Evolutionary conservation across 2,888 invertebrate genomes (phyloP).

Genomic region (Leucoma salicis): DNA sequence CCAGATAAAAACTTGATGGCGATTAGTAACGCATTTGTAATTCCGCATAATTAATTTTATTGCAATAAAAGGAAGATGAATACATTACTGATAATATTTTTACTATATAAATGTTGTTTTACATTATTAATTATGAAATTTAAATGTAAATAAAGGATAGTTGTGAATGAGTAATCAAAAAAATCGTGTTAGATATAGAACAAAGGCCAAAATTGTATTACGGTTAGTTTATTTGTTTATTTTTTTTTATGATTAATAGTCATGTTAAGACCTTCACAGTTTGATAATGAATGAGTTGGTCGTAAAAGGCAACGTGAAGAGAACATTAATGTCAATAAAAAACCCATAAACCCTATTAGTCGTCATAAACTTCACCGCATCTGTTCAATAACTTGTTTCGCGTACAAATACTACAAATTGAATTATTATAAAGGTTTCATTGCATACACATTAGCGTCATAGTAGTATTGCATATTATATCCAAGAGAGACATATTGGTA

Average conservation of each 20-base stretch:
- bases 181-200: too few relatives aligned
- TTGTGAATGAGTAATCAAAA: too few relatives aligned
- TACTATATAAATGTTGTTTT: too few relatives aligned
- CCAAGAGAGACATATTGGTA: too few relatives aligned
- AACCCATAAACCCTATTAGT: conserved; percentile 80
- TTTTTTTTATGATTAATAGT: conserved; percentile 72
- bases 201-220: too few relatives aligned
- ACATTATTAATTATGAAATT: too few relatives aligned
- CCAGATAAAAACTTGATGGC: conserved; percentile 49
- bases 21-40: conserved; percentile 50
- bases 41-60: conserved; percentile 44
- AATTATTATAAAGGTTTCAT: conserved; percentile 53
- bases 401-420: conserved; percentile 70
- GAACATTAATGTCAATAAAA: conserved; percentile 82
- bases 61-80: conserved; percentile 6
- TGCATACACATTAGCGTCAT: conserved; percentile 23
- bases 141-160: too few relatives aligned
- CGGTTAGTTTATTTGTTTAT: too few relatives aligned
- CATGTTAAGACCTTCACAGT: conserved; percentile 73
- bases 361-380: conserved; percentile 78
- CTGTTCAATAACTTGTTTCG: conserved; percentile 74
- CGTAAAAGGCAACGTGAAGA: conserved; percentile 75
- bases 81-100: too few relatives aligned
- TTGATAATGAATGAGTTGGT: conserved; percentile 79
- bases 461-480: too few relatives aligned